Conservation (phyloP, 1,140 invertebrate genomes). For the Dreissena polymorpha region DNA sequence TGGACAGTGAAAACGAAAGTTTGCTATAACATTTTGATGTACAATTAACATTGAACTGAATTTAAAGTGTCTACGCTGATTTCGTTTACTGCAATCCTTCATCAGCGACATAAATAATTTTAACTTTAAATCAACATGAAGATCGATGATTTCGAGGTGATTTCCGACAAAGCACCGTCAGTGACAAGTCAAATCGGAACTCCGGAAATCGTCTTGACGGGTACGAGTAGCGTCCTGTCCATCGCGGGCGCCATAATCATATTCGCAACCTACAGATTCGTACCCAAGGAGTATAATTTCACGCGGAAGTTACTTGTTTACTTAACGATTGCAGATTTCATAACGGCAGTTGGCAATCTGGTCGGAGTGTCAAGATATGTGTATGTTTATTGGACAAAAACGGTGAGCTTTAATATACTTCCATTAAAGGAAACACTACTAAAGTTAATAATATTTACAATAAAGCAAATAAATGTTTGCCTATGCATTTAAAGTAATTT, state of each 20-base stretch:
- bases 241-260: conserved; percentile 22
- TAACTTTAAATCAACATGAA: neutral
- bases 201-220: conserved; percentile 21
- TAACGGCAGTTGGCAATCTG: conserved; percentile 36
- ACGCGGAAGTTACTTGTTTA: conserved; percentile 41
- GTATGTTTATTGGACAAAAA: neutral
- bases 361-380: conserved; percentile 20
- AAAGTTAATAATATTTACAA: neutral
- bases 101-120: neutral
- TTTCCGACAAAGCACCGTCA: neutral
- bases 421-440: neutral
- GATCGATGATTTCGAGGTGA: neutral
- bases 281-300: conserved; percentile 14
- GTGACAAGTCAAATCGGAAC: neutral
- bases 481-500: neutral
- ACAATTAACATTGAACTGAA: neutral
- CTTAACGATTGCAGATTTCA: conserved; percentile 30
- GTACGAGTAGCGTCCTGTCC: conserved; percentile 26
- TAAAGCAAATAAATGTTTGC: neutral
- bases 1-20: too few relatives aligned
- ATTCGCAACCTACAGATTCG: conserved; percentile 3
- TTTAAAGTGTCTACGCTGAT: neutral
- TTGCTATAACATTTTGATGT: neutral
- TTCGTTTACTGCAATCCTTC: neutral
- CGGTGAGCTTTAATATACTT: conserved; percentile 1